Percentiles rank a stretch among this genome's conserved stretches.
phyloP scores from a whole-genome alignment of 23 tunicate genomes.

The Halocynthia aurantium region DNA sequence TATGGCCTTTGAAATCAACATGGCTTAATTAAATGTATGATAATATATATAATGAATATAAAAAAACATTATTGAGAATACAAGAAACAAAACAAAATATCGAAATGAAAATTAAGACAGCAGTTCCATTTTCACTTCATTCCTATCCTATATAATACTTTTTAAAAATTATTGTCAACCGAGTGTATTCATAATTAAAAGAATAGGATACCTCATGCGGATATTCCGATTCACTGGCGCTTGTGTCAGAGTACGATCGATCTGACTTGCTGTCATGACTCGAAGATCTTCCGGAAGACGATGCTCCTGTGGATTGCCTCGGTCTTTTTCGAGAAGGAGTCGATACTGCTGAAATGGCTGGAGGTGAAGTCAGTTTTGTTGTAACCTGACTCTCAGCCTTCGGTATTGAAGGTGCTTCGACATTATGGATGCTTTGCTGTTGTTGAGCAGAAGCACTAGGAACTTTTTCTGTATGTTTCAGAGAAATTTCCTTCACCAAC shows the following conservation, averaged over 20 bases:
- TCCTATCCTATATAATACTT: no score
- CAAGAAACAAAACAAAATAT: no score
- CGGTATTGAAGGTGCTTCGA: conserved; percentile 11
- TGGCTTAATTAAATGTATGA: no score
- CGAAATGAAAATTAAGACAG: no score
- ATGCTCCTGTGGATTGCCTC: not conserved
- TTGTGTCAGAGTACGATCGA: not conserved
- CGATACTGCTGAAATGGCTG: not conserved
- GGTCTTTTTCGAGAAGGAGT: conserved; percentile 1
- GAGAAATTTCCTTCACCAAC: not conserved
- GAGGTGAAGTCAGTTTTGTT: not conserved
- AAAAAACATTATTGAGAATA: no score
- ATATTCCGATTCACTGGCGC: not conserved
- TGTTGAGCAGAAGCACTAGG: not conserved
- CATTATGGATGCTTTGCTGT: not conserved
- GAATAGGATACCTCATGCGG: not conserved
- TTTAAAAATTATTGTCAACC: no score
- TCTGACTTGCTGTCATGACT: conserved; percentile 4
- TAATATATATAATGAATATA: no score
- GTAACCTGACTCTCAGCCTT: not conserved
- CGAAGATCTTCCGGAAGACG: not conserved
- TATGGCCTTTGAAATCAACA: not conserved
- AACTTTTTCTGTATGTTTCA: not conserved
- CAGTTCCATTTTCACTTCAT: no score
- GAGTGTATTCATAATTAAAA: not conserved